Evolutionary conservation across 2,797 vertebrate species (phyloP).

Genomic region (Hydrophis major): DNA sequence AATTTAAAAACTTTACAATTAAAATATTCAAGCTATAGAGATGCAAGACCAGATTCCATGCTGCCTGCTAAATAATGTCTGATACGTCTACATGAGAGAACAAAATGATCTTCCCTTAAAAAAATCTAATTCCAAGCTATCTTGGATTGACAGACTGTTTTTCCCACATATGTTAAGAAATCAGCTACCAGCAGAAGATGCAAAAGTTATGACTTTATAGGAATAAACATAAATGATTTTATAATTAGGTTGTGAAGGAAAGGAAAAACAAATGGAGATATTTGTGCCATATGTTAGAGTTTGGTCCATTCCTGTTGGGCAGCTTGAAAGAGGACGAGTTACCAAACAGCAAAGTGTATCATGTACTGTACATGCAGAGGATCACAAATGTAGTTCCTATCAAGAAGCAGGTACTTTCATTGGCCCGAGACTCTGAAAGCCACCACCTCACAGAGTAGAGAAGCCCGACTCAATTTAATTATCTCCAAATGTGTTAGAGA

Average conservation of each 20-base stretch:
- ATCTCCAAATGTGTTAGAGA: background rate
- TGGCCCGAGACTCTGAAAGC: background rate
- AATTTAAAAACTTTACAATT: background rate
- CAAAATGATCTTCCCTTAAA: background rate
- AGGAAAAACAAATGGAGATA: background rate
- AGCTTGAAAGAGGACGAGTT: background rate
- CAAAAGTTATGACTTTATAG: background rate
- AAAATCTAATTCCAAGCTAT: background rate
- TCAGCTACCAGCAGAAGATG: background rate
- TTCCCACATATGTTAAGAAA: background rate
- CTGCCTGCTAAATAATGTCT: background rate
- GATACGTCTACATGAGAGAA: background rate
- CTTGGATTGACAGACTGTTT: background rate
- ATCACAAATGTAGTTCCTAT: background rate
- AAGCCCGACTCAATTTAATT: background rate
- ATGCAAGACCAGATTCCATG: background rate
- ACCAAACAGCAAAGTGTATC: background rate
- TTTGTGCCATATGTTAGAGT: background rate
- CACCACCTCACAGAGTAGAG: background rate
- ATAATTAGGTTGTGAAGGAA: background rate
- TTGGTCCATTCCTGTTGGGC: background rate
- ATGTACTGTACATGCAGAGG: background rate
- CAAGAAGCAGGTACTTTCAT: background rate
- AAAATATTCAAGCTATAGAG: background rate
- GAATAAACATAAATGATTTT: background rate